Conservation (phyloP, 2,113 vertebrate species). For the Ursus arctos region DNA sequence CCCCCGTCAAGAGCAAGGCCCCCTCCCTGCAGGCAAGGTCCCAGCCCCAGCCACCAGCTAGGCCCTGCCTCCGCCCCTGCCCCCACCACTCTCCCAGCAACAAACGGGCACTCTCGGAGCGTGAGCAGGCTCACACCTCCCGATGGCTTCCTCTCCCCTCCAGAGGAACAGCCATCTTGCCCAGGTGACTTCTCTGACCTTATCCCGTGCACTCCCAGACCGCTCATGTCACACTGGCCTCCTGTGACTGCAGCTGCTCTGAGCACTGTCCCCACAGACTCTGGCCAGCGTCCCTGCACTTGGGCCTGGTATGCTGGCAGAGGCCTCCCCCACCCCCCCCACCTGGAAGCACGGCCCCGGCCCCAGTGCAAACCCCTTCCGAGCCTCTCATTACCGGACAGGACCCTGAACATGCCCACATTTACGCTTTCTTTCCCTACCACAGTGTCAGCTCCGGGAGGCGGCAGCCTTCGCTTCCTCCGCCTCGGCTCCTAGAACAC, state of each 20-base stretch:
- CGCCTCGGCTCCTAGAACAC: neutral
- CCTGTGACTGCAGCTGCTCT: accelerated
- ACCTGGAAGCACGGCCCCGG: neutral
- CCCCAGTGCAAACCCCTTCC: neutral
- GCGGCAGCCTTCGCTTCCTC: neutral
- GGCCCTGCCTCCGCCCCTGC: accelerated
- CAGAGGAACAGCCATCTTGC: neutral
- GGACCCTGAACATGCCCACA: too few relatives aligned
- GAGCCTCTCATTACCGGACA: too few relatives aligned
- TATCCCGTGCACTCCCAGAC: neutral
- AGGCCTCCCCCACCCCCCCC: neutral
- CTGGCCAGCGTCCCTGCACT: accelerated
- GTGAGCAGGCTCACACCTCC: neutral
- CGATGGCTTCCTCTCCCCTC: neutral
- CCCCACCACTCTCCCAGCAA: neutral
- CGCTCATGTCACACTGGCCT: neutral
- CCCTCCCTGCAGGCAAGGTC: neutral
- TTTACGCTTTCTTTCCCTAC: neutral
- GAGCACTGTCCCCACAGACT: neutral
- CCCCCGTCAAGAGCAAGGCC: neutral
- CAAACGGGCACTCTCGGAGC: neutral
- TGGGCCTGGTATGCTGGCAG: too few relatives aligned
- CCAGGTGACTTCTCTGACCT: neutral
- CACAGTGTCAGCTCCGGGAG: too few relatives aligned
- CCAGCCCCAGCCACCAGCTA: too few relatives aligned